These are phyloP conservation scores for Erpetoichthys calabaricus DNA, from an alignment of 2,797 vertebrate genomes.

Conservation along the genomic window DNA sequence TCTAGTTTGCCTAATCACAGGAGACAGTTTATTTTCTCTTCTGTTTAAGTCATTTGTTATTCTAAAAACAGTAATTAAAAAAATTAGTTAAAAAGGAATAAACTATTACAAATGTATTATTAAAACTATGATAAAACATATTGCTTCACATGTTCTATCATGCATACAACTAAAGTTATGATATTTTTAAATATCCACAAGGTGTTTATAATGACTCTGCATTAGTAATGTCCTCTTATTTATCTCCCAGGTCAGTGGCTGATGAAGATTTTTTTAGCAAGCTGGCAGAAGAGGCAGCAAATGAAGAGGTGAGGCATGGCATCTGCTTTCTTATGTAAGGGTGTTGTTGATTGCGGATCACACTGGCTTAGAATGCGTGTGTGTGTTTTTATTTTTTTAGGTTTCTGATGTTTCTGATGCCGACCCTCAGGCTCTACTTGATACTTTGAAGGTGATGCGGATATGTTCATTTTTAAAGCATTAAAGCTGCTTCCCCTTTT, in stretches of 20 bases:
- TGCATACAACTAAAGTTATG: background rate
- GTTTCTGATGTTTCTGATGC: constrained; percentile 53
- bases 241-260: constrained; percentile 40
- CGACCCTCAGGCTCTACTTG: constrained; percentile 51
- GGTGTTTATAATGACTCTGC: no score
- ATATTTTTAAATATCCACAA: background rate
- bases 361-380: background rate
- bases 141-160: background rate
- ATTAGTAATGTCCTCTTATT: background rate
- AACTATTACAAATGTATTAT: background rate
- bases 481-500: background rate
- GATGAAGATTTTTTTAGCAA: constrained; percentile 50
- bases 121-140: background rate
- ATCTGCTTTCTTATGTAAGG: background rate
- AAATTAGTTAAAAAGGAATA: background rate
- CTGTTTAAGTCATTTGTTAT: no score
- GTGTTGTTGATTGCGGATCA: background rate
- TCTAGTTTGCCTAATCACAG: no score
- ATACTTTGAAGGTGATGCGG: constrained; percentile 48
- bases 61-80: no score
- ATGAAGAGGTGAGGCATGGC: constrained; percentile 13
- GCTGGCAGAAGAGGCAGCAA: constrained; percentile 38
- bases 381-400: constrained; percentile 28
- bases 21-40: no score
- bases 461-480: background rate